Evolutionary conservation across 2,888 invertebrate species (phyloP), one percentile per base, ranked within the genome.

Genomic region (Acleris sparsana): DNA sequence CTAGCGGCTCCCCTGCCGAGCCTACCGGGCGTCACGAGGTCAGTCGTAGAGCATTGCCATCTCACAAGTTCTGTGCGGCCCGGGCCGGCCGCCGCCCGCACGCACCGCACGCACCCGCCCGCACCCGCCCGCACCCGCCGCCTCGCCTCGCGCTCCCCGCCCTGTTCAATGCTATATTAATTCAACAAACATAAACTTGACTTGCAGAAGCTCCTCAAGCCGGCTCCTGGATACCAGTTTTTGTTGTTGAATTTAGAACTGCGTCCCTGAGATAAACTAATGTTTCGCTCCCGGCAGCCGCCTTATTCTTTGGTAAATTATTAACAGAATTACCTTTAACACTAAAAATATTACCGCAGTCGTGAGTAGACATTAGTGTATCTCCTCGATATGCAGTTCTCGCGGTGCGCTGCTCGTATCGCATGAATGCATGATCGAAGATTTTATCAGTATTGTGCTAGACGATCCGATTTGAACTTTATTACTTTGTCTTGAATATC

Each of bases 21-120:
- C 86, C 83, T 77, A 75, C 79, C 87, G 84, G 85, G 80, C 80
- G 84, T 81, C 85, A 85, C 87, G 88, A 89, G 88, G 89, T 90
- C 89, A 89, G 89, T 89, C 89, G 88, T 90, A 89, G 88, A 90
- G 88, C 89, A 90, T 87, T 85, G 92, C 93, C 93, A 93, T 93
- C 93, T 93, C 93, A 92, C 90, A 90, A 93, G 93, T 93, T 92
- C 93, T 87, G 89, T 83, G 88, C 87, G 87, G 84, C 84, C 80
- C 80, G 76, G 72, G 72, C 71, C 73, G 73, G 72, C 70, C 71
- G 74, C 70, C 71, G 75, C 67, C 72, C 65, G 62, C 70, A 68
- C 69, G 62, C 70, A 68, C 65, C 72, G 65, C 63, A 62, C 69
- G 71, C 64, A 33, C 63, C 69, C 70, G 46, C 72, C 71, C 70